Evolutionary conservation across 2,888 invertebrate species (phyloP).

Genomic region (Zele albiditarsus): DNA sequence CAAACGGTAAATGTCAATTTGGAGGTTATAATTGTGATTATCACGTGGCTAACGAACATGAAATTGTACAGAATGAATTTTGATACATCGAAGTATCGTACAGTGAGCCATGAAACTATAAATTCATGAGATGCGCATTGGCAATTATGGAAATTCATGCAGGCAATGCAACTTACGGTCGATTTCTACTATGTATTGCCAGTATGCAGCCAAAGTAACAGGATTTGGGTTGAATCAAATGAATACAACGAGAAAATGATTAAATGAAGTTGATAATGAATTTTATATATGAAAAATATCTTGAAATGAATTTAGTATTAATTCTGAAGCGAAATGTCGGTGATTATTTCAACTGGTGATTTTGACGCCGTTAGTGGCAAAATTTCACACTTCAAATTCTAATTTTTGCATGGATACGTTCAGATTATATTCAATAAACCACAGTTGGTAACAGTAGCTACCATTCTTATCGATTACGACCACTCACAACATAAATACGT

Average conservation of each 20-base stretch:
- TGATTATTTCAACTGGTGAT: background rate
- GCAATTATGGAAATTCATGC: background rate
- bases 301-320: too few species aligned
- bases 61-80: background rate
- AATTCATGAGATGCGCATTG: background rate
- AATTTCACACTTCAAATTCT: too few species aligned
- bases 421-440: background rate
- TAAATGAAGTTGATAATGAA: too few species aligned
- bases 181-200: too few species aligned
- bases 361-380: background rate
- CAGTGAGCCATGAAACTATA: background rate
- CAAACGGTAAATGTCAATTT: background rate
- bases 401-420: background rate
- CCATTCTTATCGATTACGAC: background rate
- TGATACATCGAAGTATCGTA: background rate
- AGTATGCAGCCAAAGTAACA: too few species aligned
- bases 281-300: too few species aligned
- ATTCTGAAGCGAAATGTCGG: too few species aligned
- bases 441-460: background rate
- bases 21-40: background rate
- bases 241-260: too few species aligned
- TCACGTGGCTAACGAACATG: background rate
- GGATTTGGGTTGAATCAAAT: too few species aligned
- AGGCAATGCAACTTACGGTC: too few species aligned
- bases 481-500: background rate